Evolutionary conservation across 2,797 vertebrate genomes (phyloP).

Genomic region (Apogon hyalosoma): DNA sequence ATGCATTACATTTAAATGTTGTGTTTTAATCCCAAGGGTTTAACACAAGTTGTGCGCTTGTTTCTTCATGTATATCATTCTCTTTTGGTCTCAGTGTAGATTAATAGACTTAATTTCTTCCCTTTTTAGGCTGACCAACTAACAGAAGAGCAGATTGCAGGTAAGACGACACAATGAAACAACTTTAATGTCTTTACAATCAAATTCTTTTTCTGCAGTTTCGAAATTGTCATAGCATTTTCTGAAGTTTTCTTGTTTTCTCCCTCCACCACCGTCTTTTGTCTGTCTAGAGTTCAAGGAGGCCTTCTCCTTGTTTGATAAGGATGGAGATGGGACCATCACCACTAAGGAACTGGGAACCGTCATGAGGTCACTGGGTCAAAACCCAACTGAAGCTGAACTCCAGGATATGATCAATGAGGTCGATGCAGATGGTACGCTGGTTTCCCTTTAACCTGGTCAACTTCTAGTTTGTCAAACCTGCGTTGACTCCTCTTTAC

Average conservation of each 20-base stretch:
- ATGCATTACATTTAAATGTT: too few species aligned
- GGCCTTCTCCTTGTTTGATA: slow-evolving; percentile 98
- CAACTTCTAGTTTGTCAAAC: not conserved
- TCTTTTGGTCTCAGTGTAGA: too few species aligned
- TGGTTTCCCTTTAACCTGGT: not conserved
- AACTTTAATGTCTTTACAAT: not conserved
- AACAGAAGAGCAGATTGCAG: slow-evolving; percentile 82
- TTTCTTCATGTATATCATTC: too few species aligned
- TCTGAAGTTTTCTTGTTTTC: not conserved
- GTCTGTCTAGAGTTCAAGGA: slow-evolving; percentile 94
- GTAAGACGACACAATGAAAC: slow-evolving; percentile 38
- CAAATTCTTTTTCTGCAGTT: not conserved
- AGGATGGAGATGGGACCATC: slow-evolving; percentile 98
- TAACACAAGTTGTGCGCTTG: too few species aligned
- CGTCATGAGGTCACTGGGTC: slow-evolving; percentile 97
- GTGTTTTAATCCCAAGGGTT: too few species aligned
- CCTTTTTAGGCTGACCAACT: slow-evolving; percentile 77
- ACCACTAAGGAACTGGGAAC: slow-evolving; percentile 98
- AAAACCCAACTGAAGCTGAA: slow-evolving; percentile 97
- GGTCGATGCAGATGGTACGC: slow-evolving; percentile 95
- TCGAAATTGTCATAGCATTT: not conserved
- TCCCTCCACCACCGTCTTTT: not conserved
- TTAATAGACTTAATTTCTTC: not conserved
- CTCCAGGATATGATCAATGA: slow-evolving; percentile 99
- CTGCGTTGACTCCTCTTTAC: not conserved